Evolutionary conservation across 2,113 vertebrate species (phyloP).

Genomic region (Hippolais icterina): DNA sequence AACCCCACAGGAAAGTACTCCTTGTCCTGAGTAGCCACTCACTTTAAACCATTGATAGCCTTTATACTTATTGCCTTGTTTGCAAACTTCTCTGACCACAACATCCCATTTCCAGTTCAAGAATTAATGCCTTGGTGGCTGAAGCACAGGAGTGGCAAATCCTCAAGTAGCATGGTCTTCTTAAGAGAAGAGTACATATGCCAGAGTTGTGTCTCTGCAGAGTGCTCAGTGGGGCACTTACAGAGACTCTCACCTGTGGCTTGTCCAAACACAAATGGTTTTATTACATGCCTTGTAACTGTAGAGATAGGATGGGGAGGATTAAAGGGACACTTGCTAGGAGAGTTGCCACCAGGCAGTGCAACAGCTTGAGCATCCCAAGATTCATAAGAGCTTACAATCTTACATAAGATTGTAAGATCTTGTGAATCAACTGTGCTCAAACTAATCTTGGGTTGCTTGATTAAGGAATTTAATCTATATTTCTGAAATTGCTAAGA

Average conservation of each 20-base stretch:
- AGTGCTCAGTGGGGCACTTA: not conserved
- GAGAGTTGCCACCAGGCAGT: not conserved
- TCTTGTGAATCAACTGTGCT: not conserved
- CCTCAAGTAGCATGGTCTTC: not conserved
- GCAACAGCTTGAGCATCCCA: not conserved
- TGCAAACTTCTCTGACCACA: not conserved
- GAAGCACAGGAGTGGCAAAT: not conserved
- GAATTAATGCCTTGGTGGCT: not conserved
- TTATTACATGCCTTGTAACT: not conserved
- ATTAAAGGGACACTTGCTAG: not conserved
- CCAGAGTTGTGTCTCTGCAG: not conserved
- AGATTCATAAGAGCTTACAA: too few species aligned
- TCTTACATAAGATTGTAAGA: too few species aligned
- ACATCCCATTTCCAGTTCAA: not conserved
- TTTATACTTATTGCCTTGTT: not conserved
- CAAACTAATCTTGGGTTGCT: not conserved
- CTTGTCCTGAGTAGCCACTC: not conserved
- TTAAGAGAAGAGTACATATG: not conserved
- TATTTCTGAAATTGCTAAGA: not conserved
- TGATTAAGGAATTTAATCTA: not conserved
- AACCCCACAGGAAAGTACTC: not conserved
- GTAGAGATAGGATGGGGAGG: not conserved
- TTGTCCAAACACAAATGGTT: not conserved
- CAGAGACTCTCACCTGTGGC: not conserved
- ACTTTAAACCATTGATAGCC: not conserved